Evolutionary conservation across 2,888 invertebrate species (phyloP), one percentile per base, ranked within the genome.

Genomic region (Eupelmus urozonus): DNA sequence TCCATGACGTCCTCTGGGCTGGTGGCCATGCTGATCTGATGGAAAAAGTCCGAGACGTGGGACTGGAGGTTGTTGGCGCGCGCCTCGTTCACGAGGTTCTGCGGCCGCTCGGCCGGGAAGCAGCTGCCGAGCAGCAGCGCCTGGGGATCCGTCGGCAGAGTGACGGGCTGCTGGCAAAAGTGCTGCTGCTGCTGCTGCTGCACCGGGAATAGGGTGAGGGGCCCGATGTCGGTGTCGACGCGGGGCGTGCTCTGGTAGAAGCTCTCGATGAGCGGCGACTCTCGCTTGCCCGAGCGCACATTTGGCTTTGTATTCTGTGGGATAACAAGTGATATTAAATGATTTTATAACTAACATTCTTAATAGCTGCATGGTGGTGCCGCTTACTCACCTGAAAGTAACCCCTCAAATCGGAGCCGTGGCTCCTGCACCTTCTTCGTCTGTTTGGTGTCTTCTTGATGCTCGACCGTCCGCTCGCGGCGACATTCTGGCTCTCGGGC

Each of bases 1-100:
- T 89, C 89, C 89, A 89, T 89, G 40, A 89, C 87, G 80, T 89
- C 89, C 55, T 89, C 89, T 40, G 89, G 89, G 74, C 89, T 89
- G 18, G 88, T 88, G 16, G 89, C 89, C 80, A 89, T 84, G 40
- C 89, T 87, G 5, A 89, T 89, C 76, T 89, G 89, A 16, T 89
- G 88, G 29, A 89, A 89, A 63, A 89, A 89, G 73, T 89, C 89
- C 16, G 89, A 87, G 0, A 89, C 88, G 84, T 89, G 89, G 18
- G 89, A 88, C 65, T 88, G 89, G 16, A 89, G 85, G 13, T 82
- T 76, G 51, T 80, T 78, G 40, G 84, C 84, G 1, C 88, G 85
- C 25, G 88, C 85, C 76, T 89, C 89, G 82, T 88, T 88, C 45
- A 87, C 84, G 34, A 88, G 83, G 13, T 87, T 89, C 70, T 88